Percentiles rank a stretch among this genome's conserved stretches.
phyloP scores from a whole-genome alignment of 2,888 invertebrate genomes.

The Leistus spinibarbis region DNA sequence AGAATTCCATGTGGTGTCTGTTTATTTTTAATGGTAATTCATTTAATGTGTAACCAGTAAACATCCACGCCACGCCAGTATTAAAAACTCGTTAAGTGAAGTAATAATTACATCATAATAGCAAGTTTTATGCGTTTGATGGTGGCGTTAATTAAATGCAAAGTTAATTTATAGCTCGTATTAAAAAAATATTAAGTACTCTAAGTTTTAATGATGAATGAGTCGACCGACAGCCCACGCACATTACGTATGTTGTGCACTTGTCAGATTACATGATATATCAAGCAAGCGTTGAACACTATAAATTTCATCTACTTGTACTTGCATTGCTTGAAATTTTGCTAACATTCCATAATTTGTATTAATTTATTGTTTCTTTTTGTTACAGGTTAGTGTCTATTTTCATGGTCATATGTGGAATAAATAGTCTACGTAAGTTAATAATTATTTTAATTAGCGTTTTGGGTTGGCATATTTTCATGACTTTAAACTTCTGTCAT shows the following conservation, averaged over 20 bases:
- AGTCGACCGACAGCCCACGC: neutral
- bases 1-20: neutral
- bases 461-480: too few relatives aligned
- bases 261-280: neutral
- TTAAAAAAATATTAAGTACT: neutral
- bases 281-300: neutral
- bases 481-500: too few relatives aligned
- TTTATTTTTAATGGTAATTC: neutral
- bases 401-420: too few relatives aligned
- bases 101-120: slow-evolving; percentile 2
- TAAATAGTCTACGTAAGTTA: too few relatives aligned
- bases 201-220: neutral
- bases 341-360: neutral
- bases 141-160: neutral
- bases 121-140: neutral
- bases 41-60: neutral
- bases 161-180: neutral
- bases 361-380: neutral
- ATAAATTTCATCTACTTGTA: too few relatives aligned
- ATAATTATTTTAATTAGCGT: too few relatives aligned
- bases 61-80: neutral
- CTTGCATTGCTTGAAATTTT: too few relatives aligned
- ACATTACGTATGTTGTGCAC: neutral
- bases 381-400: neutral
- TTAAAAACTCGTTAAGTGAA: slow-evolving; percentile 5